These are phyloP conservation scores for Anagrus nilaparvatae DNA, from an alignment of 1,140 invertebrate species.

Conservation along the genomic window DNA sequence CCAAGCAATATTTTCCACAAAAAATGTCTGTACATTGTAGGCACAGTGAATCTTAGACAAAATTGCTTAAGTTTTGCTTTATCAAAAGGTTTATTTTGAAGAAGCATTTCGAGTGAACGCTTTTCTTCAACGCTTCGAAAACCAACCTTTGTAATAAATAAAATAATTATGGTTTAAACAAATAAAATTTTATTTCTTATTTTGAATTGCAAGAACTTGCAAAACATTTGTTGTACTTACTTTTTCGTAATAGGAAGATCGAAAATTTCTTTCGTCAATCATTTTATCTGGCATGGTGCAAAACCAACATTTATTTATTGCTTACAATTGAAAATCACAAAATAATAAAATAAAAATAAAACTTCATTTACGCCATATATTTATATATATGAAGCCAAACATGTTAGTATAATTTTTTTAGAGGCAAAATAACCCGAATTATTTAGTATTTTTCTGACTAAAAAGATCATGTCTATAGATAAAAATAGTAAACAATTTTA, in stretches of 20 bases:
- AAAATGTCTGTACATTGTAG: slow-evolving; percentile 65
- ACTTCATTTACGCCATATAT: too few relatives aligned
- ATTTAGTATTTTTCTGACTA: too few relatives aligned
- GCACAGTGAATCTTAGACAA: slow-evolving; percentile 71
- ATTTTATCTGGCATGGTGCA: slow-evolving; percentile 18
- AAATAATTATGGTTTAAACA: neutral
- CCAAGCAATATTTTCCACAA: slow-evolving; percentile 78
- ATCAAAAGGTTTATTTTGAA: slow-evolving; percentile 78
- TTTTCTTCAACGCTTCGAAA: slow-evolving; percentile 86
- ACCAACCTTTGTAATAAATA: slow-evolving; percentile 50
- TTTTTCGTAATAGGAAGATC: slow-evolving; percentile 82
- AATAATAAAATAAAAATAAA: too few relatives aligned
- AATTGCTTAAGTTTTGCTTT: slow-evolving; percentile 75
- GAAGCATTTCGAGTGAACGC: slow-evolving; percentile 81
- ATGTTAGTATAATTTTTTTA: too few relatives aligned
- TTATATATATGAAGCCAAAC: too few relatives aligned
- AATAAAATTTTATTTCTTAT: slow-evolving; percentile 1
- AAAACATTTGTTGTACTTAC: slow-evolving; percentile 29
- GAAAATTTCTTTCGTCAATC: slow-evolving; percentile 74
- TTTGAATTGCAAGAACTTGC: neutral
- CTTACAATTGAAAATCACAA: too few relatives aligned
- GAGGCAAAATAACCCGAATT: too few relatives aligned
- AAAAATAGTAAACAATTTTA: too few relatives aligned
- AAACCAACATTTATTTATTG: neutral
- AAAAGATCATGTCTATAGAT: too few relatives aligned